Evolutionary conservation across 2,797 vertebrate species (phyloP).

Genomic region (Neosilurus mollespiculum): DNA sequence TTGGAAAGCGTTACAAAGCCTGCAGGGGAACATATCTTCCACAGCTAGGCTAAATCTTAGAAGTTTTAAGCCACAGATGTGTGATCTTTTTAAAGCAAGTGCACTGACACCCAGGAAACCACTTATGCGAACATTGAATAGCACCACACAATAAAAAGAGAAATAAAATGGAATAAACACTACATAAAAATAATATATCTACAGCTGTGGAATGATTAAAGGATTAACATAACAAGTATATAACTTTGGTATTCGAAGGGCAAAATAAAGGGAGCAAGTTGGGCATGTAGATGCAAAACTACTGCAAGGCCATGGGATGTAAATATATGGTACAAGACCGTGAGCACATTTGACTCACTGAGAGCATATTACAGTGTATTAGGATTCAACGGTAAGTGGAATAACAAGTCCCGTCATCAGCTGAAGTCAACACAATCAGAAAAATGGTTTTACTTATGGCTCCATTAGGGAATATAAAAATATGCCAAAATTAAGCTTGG

Average conservation of each 20-base stretch:
- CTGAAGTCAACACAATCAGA: background rate
- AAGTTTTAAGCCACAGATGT: constrained; percentile 5
- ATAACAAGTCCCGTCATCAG: background rate
- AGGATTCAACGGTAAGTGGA: background rate
- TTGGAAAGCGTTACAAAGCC: constrained; percentile 10
- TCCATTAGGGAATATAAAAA: background rate
- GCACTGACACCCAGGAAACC: background rate
- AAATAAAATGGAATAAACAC: background rate
- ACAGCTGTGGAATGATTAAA: background rate
- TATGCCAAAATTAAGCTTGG: background rate
- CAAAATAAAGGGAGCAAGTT: background rate
- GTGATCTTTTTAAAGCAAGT: background rate
- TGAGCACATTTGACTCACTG: background rate
- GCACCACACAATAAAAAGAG: background rate
- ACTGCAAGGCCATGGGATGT: background rate
- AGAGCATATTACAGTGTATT: background rate
- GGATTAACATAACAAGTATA: background rate
- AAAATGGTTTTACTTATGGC: background rate
- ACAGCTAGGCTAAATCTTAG: background rate
- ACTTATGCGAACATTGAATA: background rate
- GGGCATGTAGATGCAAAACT: background rate
- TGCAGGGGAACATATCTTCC: constrained; percentile 4
- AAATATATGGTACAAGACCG: background rate
- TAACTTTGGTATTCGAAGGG: background rate
- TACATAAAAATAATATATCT: background rate